These are phyloP conservation scores for Cynoglossus semilaevis DNA, from an alignment of 2,113 vertebrate genomes.

Conservation along the genomic window DNA sequence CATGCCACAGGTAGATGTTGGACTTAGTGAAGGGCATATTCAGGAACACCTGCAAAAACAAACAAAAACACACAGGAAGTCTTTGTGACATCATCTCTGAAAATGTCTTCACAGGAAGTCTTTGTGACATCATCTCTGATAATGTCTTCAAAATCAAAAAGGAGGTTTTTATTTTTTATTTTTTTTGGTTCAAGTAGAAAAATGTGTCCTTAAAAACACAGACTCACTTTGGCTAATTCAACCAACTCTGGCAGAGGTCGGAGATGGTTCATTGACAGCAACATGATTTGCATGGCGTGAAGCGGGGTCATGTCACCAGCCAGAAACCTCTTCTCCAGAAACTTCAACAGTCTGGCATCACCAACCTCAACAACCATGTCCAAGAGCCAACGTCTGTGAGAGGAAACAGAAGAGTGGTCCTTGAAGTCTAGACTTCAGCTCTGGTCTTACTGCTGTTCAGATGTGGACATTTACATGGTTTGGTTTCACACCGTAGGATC, in stretches of 20 bases:
- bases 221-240: slow-evolving; percentile 70
- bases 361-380: slow-evolving; percentile 68
- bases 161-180: no score
- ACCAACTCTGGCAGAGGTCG: slow-evolving; percentile 64
- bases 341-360: slow-evolving; percentile 73
- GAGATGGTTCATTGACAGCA: slow-evolving; percentile 72
- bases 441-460: no score
- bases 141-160: neutral
- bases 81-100: neutral
- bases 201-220: neutral
- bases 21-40: slow-evolving; percentile 71
- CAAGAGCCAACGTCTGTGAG: slow-evolving; percentile 77
- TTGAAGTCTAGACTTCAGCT: no score
- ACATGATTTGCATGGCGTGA: slow-evolving; percentile 70
- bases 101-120: neutral
- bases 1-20: slow-evolving; percentile 58
- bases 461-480: no score
- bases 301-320: slow-evolving; percentile 54
- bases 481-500: no score
- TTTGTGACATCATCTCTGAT: neutral
- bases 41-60: slow-evolving; percentile 79
- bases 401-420: neutral
- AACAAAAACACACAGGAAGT: slow-evolving; percentile 1
- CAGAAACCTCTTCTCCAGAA: slow-evolving; percentile 75
- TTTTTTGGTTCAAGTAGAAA: no score